Base-by-base conservation (phyloP, 2,797 vertebrate genomes). In the Tangara arthus region DNA sequence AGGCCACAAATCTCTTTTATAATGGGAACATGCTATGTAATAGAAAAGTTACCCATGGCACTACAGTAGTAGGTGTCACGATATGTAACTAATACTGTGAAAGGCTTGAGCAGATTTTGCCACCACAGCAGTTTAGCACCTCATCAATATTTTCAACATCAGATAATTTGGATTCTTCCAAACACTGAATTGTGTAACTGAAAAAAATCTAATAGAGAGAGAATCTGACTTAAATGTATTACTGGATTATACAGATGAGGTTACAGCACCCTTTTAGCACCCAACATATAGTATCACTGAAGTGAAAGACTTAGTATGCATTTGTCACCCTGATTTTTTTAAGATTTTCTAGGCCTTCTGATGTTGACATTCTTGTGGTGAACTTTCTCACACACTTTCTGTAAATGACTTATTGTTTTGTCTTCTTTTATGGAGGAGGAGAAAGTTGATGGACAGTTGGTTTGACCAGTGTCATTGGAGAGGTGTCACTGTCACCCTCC, bases 121-220 rank as follows among this genome's bases (percentile, higher is more conserved):
- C 56, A 84, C 32, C 37, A 35, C 78, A 90, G 73, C 59, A 79
- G 41, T 89, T 96, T 60, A 89, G 27, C 41, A 82, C 13, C 16
- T 91, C 73, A 78, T 94, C 90, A 89, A 80, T 96, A 94, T 90
- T 93, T 95, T 72, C 70, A 94, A 21, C 55, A 82, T 88, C 82
- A 83, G 47, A 76, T 90, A 94, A 94, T 13, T 88, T 59, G 19
- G 80, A 90, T 88, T 90, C 61, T 91, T 90, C 85, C 72, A 69
- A 93, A 87, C 28, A 59, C 35, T 34, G 59, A 88, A 44, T 46
- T 71, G 37, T 76, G 37, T 42, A 70, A 90, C 66, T 55, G 50
- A 83, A 93, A 89, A 78, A 90, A 83, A 65, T 76, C 35, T 26
- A 76, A 26, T 89, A 47, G 19, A 42, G 39, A 63, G 35, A 66